A percentile compares a stretch with the other conserved stretches of the same genome.
These are phyloP conservation scores for Coecobrya sp. DNA, from an alignment of 2,888 invertebrate species.

Conservation along the genomic window DNA sequence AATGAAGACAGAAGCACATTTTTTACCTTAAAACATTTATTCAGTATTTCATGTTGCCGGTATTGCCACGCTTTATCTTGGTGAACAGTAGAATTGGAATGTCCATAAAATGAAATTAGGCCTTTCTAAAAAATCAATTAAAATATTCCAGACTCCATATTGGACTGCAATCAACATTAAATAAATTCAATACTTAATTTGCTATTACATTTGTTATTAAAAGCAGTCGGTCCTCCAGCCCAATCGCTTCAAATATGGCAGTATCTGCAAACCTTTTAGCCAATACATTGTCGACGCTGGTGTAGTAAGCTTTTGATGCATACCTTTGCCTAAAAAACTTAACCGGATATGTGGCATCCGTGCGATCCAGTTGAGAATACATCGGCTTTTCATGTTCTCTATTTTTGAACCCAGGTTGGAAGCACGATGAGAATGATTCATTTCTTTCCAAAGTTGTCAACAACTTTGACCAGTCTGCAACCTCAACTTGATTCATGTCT, in stretches of 20 bases:
- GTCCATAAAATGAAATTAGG: slow-evolving; percentile 82
- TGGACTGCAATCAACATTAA: too few relatives aligned
- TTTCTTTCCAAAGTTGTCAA: slow-evolving; percentile 48
- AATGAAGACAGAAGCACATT: not conserved
- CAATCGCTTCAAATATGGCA: slow-evolving; percentile 82
- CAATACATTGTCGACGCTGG: not conserved
- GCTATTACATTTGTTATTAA: slow-evolving; percentile 77
- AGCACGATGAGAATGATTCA: slow-evolving; percentile 12
- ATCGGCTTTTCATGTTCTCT: slow-evolving; percentile 67
- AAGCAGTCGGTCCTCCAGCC: slow-evolving; percentile 81
- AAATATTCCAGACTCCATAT: too few relatives aligned
- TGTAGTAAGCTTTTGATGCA: slow-evolving; percentile 54
- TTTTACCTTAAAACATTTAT: slow-evolving; percentile 82
- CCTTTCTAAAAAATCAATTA: slow-evolving; percentile 74
- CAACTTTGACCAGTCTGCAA: slow-evolving; percentile 69
- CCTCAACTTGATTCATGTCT: slow-evolving; percentile 76
- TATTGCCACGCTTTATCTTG: slow-evolving; percentile 65
- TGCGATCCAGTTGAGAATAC: slow-evolving; percentile 71
- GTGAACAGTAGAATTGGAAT: slow-evolving; percentile 74
- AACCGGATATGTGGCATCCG: slow-evolving; percentile 56
- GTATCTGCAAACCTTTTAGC: slow-evolving; percentile 47
- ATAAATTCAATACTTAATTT: not conserved
- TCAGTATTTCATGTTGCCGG: slow-evolving; percentile 71
- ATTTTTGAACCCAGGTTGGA: slow-evolving; percentile 12
- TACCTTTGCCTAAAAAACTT: slow-evolving; percentile 73